Evolutionary conservation across 2,888 invertebrate genomes (phyloP).

Genomic region (Entomobrya proxima): DNA sequence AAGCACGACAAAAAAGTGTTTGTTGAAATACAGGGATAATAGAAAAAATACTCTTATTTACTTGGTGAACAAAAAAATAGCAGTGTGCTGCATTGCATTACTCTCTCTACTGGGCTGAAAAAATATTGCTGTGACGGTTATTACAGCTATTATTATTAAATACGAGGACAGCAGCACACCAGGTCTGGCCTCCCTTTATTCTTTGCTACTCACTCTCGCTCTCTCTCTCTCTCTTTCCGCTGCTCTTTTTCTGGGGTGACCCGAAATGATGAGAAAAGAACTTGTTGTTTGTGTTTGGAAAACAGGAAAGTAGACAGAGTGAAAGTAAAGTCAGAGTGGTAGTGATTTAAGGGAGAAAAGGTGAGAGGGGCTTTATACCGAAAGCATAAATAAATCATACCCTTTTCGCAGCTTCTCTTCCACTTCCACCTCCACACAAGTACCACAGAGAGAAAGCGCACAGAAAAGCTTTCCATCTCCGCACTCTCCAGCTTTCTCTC

Average conservation of each 20-base stretch:
- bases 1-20: background rate
- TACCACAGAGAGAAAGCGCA: too few relatives aligned
- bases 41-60: background rate
- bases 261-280: constrained; percentile 4
- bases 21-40: background rate
- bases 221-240: background rate
- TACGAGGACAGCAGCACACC: background rate
- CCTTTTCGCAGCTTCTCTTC: background rate
- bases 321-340: background rate
- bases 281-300: background rate
- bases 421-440: background rate
- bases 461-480: background rate
- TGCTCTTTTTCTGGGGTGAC: constrained; percentile 17
- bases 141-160: background rate
- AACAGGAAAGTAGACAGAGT: background rate
- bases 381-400: constrained; percentile 17
- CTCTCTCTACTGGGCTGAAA: background rate
- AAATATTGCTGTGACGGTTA: background rate
- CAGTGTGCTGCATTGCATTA: background rate
- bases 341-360: constrained; percentile 22
- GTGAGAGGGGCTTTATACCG: background rate
- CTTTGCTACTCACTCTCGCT: background rate
- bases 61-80: too few relatives aligned
- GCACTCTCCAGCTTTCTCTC: too few relatives aligned
- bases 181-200: background rate